A percentile compares a stretch with the other conserved stretches of the same genome.
Evolutionary conservation across 2,113 vertebrate species (phyloP).

Genomic region (Nannospalax galili): DNA sequence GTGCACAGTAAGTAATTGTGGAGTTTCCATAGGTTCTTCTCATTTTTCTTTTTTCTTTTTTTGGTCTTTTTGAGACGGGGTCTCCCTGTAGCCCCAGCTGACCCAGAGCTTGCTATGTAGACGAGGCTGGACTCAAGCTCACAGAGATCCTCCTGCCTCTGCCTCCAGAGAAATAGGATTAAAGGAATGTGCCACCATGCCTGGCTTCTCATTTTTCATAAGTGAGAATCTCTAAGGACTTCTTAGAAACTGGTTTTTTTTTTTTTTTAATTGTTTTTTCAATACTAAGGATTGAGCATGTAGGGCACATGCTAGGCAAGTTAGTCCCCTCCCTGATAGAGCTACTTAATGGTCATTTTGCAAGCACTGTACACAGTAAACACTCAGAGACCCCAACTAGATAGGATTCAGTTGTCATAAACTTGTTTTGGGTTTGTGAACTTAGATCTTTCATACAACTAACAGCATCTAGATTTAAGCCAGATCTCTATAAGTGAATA

Average conservation of each 20-base stretch:
- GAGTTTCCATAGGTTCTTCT: background rate
- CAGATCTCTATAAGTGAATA: background rate
- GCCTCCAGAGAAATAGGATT: too few relatives aligned
- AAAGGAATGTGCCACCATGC: too few relatives aligned
- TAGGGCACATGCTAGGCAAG: background rate
- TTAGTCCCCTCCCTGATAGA: background rate
- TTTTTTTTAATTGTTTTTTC: too few relatives aligned
- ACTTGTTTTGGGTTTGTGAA: background rate
- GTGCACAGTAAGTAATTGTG: slow-evolving; percentile 91
- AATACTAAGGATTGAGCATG: background rate
- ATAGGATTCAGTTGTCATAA: background rate
- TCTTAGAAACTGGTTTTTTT: background rate
- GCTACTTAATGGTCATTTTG: slow-evolving; percentile 22
- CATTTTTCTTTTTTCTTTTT: too few relatives aligned
- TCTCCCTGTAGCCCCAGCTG: too few relatives aligned
- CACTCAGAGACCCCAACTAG: background rate
- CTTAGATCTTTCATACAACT: background rate
- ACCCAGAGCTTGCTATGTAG: too few relatives aligned
- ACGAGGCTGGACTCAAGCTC: too few relatives aligned
- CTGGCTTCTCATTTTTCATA: too few relatives aligned
- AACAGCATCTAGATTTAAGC: background rate
- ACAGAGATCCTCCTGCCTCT: too few relatives aligned
- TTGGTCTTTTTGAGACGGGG: too few relatives aligned
- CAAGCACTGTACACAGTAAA: background rate
- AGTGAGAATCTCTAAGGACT: background rate